These are phyloP conservation scores for Malacosoma neustria DNA, from an alignment of 2,888 invertebrate genomes.

Conservation along the genomic window DNA sequence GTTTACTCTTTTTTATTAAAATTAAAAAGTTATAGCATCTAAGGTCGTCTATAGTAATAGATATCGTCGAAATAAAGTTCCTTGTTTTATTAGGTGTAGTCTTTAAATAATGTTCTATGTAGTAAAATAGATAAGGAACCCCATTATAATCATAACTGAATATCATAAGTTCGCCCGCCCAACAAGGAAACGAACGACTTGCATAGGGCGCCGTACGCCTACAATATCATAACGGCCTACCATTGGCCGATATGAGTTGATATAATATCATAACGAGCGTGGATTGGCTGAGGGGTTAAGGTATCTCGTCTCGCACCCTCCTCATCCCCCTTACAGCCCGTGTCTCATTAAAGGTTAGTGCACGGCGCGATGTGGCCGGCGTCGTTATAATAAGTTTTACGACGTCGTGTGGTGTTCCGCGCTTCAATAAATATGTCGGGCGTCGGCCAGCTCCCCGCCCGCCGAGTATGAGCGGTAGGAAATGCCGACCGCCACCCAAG, in stretches of 20 bases:
- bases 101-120: neutral
- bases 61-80: no score
- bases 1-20: no score
- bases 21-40: no score
- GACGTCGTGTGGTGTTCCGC: constrained; percentile 46
- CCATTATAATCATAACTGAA: constrained; percentile 66
- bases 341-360: constrained; percentile 59
- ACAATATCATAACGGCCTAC: constrained; percentile 72
- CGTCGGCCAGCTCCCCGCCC: constrained; percentile 35
- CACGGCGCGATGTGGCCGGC: constrained; percentile 41
- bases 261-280: constrained; percentile 78
- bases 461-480: constrained; percentile 67
- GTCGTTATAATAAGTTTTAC: constrained; percentile 61
- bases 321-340: constrained; percentile 44
- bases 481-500: constrained; percentile 58
- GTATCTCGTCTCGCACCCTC: no score
- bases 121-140: constrained; percentile 17
- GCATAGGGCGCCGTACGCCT: constrained; percentile 56
- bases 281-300: constrained; percentile 67
- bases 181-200: constrained; percentile 44
- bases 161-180: constrained; percentile 71
- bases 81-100: neutral
- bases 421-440: constrained; percentile 64
- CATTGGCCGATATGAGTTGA: constrained; percentile 72
- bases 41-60: no score